Evolutionary conservation across 2,888 invertebrate species (phyloP), one percentile per base, ranked within the genome.

Genomic region (Drosophila buzzatii): DNA sequence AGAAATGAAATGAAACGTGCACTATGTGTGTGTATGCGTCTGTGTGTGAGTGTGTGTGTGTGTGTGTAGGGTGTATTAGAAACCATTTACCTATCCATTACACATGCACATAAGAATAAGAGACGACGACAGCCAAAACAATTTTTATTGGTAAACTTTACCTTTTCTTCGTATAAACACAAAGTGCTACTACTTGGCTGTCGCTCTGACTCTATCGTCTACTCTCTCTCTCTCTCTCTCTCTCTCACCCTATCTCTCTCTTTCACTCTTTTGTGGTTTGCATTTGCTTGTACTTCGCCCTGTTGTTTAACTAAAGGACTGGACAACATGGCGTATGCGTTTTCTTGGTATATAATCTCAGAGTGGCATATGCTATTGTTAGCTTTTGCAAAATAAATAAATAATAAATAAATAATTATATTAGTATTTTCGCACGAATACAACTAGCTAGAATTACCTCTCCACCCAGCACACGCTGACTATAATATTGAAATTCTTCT

Each of bases 1-100:
- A 76, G 85, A 78, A 82, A 81, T 81, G 82, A 84, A 89, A 87
- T 85, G 85, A 89, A 89, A 89, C 85, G 85, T 87, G 77, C 84
- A 76, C 70, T 73, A n/a, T n/a, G n/a, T n/a, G n/a, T n/a, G 76
- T 53, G 45, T 27, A 1, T 27, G 27, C 6, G 6, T 6, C 5
- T 27, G 5, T 27, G 27, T 6, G 27, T 27, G 27, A 5, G 27
- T 5, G 27, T 27, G 27, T 27, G 27, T 27, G 27, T 27, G 27
- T 68, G 49, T 60, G 56, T 47, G 58, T 14, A 57, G 47, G 52
- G 77, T 87, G n/a, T n/a, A 89, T 89, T 85, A 85, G 89, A 87
- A 89, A 89, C 71, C 85, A 81, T 85, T 85, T 85, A 89, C 89
- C 82, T 78, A 79, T 86, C 62, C 86, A n/a, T 86, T 84, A 86